Evolutionary conservation across 2,888 invertebrate species (phyloP), one percentile per base, ranked within the genome.

Genomic region (Euclidia mi): DNA sequence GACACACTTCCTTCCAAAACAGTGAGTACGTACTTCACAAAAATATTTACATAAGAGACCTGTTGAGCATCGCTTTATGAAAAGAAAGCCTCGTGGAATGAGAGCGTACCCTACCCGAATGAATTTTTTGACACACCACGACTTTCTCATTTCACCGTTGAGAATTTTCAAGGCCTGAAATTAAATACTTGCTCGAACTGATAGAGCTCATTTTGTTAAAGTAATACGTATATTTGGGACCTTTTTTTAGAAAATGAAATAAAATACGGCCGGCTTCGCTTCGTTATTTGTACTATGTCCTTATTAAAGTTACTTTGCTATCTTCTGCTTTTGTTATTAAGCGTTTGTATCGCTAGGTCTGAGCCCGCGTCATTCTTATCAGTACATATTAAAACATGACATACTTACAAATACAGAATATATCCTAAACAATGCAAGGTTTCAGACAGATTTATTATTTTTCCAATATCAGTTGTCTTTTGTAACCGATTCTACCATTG

Each of bases 51-150:
- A 49, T 59, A 18, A 15, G 18, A 56, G 49, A 69, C 69, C 69
- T 69, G 69, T 69, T 69, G 69, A 71, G 38, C n/a, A 47, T 9
- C 11, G 28, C 42, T 71, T 62, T 66, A 44, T 63, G 6, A 9
- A 53, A n/a, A 37, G 28, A 66, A 56, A 42, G 35, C 32, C 42
- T 40, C 2, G 42, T 29, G 43, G 49, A 69, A 69, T 71, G 45
- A 63, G 46, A 63, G 44, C 56, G 37, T 37, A n/a, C 38, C 18
- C 34, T 35, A 25, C 40, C 15, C 44, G 49, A 50, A 53, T 60
- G 64, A 67, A 57, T 48, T 57, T 56, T 71, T 63, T 56, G 48
- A 43, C 17, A 56, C 64, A 63, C 59, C 41, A 56, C 29, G 42
- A 59, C 49, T 57, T 53, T 67, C 67, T 57, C 35, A 57, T 63